Conservation (phyloP, 1,140 invertebrate species). For the Drosophila biarmipes region DNA sequence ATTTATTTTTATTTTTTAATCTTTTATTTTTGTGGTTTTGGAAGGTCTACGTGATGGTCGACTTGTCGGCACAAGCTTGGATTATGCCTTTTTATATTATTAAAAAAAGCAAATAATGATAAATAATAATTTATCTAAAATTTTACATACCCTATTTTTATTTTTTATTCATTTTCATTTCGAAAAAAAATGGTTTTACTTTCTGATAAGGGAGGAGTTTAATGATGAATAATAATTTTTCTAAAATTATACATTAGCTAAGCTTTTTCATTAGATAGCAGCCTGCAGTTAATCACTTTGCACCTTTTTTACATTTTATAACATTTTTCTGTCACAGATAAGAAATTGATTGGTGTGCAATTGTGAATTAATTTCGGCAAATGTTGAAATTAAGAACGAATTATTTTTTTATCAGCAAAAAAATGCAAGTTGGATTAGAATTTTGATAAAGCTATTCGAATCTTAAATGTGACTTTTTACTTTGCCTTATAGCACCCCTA, state of each 20-base stretch:
- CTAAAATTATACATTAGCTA: neutral
- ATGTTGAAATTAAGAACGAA: neutral
- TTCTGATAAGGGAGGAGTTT: neutral
- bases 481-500: neutral
- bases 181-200: constrained; percentile 10
- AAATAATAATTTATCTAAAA: too few relatives aligned
- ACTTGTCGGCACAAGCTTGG: constrained; percentile 35
- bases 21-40: constrained; percentile 20
- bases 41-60: constrained; percentile 55
- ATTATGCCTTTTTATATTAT: too few relatives aligned
- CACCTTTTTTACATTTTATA: neutral
- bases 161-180: too few relatives aligned
- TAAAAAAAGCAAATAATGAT: too few relatives aligned
- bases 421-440: neutral
- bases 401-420: neutral
- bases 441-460: neutral
- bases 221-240: neutral
- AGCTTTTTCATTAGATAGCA: too few relatives aligned
- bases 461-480: neutral
- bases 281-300: too few relatives aligned
- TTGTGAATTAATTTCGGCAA: neutral
- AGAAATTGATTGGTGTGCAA: neutral
- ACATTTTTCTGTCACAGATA: neutral
- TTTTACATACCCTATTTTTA: too few relatives aligned
- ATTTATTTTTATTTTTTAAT: constrained; percentile 30